Evolutionary conservation across 2,113 vertebrate species (phyloP).

Genomic region (Nymphicus hollandicus): DNA sequence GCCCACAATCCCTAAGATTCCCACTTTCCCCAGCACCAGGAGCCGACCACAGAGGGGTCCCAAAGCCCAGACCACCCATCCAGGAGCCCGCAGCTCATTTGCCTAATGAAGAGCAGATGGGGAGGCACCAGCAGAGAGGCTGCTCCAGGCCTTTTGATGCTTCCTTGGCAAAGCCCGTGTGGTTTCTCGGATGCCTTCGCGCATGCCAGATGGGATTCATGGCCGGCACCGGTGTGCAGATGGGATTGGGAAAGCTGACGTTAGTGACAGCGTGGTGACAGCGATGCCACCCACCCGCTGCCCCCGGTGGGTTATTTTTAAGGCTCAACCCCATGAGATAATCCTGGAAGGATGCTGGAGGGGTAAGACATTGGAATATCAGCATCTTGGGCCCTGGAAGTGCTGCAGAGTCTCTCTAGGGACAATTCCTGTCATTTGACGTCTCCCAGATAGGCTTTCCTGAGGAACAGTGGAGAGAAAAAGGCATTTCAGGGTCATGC

Average conservation of each 20-base stretch:
- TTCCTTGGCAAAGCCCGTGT: background rate
- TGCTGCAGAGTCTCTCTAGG: background rate
- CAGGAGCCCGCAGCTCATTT: background rate
- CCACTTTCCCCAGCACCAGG: background rate
- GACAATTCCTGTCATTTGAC: background rate
- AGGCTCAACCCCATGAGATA: background rate
- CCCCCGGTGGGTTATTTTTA: background rate
- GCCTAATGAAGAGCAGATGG: background rate
- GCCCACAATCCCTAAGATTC: background rate
- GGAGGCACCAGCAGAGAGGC: background rate
- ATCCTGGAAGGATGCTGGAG: background rate
- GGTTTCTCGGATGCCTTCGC: fast-evolving
- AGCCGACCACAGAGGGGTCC: background rate
- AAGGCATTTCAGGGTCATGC: background rate
- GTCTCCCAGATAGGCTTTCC: background rate
- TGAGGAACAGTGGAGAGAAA: background rate
- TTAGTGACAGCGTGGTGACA: background rate
- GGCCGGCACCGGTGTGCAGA: fast-evolving
- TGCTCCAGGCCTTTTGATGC: background rate
- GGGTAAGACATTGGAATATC: fast-evolving
- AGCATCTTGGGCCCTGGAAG: fast-evolving
- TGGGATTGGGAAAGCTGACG: background rate
- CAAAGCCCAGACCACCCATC: background rate
- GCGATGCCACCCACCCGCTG: background rate
- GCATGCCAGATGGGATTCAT: fast-evolving